Base-by-base conservation (phyloP, 2,797 vertebrate genomes). In the Heteromormyrus szaboi region DNA sequence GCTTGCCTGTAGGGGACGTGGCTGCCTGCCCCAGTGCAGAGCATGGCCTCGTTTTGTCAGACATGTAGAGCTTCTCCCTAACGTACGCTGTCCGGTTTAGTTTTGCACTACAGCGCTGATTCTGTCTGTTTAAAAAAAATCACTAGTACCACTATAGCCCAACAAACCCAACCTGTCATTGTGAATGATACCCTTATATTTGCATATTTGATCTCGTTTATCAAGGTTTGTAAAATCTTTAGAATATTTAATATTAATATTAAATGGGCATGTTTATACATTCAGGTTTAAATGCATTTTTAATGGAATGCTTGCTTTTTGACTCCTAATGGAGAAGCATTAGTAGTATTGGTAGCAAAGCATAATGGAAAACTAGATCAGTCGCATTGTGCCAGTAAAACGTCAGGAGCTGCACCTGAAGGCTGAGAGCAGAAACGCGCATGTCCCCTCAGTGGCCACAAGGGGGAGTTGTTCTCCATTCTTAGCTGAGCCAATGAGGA, bases 381-480 rank as follows among this genome's bases (percentile, higher is more conserved):
- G 79, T 83, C 25, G 44, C 79, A 48, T 83, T 50, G 79, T 83
- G 19, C 79, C 19, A 83, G 79, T 50, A 83, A 22, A 46, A 50
- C 3, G 79, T 50, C 41, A 22, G 44, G n/a, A 83, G 9, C 33
- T 41, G 68, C 79, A 48, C 79, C 79, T 46, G 46, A 48, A 48
- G 46, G 19, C 68, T 37, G 68, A 62, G 37, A 62, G 19, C 85
- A 54, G 54, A 19, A 29, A 62, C 3, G 0, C 9, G 65, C 41
- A 68, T 65, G 44, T 85, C 37, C 48, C 46, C 48, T 37, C 81
- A 48, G 4, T 37, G 62, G 29, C 86, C 90, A 91, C 90, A 86
- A 90, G 92, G 88, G 88, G 91, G 89, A 89, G 56, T 44, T 87
- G 53, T 89, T 88, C 41, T 79, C 37, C 86, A 90, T 90, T 89